Evolutionary conservation across 2,113 vertebrate species (phyloP), one percentile per base, ranked within the genome.

Genomic region (Lichenostomus cassidix): DNA sequence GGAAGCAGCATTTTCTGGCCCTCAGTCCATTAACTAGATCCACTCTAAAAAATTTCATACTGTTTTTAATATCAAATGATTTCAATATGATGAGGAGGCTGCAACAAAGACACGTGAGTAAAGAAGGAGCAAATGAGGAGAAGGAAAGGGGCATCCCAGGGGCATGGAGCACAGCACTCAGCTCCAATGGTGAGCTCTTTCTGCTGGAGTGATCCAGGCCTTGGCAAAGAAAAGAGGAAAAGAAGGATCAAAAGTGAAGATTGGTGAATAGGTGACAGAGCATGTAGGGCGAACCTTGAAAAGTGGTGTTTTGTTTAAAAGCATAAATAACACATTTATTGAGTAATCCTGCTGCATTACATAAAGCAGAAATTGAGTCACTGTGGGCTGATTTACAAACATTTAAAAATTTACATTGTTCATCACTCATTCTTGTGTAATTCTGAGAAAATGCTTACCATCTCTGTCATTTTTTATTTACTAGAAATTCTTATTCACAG

Each of bases 401-500:
- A 18, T 27, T 53, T 46, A 2, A 75, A 86, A 63, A n/a, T 33
- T 29, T 58, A 42, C 12, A 5, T 39, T 23, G 1, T 50, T 85
- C 1, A 1, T 69, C 41, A 46, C 11, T 85, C 2, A 15, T 52
- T 73, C n/a, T 33, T 50, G 1, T 7, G 3, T 59, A 55, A 79
- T 83, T 71, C 22, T 76, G 37, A 76, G 17, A 64, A 87, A 62
- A 85, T 44, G 24, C 9, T 82, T 70, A 28, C 52, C 0, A 1
- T 39, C 10, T 94, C 42, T 94, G 31, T 41, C 28, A 39, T 73
- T 15, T 88, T 85, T 96, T 71, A 91, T 68, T 87, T 87, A 95
- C 77, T 81, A 39, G 17, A 92, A 8, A 1, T 59, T 94, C 64
- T 77, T 94, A 74, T 93, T 95, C 46, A 82, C 94, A 99, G 99